phyloP scores from a whole-genome alignment of 1,140 invertebrate species.

The Potamilus streckersoni region DNA sequence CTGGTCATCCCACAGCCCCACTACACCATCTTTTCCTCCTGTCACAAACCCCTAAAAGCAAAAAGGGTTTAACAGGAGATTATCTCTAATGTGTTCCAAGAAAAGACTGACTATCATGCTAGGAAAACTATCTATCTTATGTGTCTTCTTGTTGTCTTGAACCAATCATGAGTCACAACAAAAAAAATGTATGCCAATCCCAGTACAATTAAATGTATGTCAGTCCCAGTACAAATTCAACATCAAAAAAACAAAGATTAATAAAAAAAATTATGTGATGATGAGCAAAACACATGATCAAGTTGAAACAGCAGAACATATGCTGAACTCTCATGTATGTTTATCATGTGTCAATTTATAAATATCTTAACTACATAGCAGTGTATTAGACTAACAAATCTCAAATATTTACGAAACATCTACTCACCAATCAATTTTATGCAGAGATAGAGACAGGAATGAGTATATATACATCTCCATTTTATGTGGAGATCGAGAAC shows the following conservation, averaged over 20 bases:
- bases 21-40: conserved; percentile 68
- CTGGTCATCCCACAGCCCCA: conserved; percentile 66
- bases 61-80: neutral
- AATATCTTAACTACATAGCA: too few species aligned
- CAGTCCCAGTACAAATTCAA: neutral
- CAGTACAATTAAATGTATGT: neutral
- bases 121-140: neutral
- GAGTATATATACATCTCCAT: too few species aligned
- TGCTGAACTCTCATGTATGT: too few species aligned
- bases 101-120: neutral
- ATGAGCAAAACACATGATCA: too few species aligned
- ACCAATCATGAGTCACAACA: neutral
- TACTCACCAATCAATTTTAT: too few species aligned
- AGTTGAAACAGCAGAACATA: too few species aligned
- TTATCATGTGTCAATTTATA: too few species aligned
- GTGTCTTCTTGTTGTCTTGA: neutral
- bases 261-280: too few species aligned
- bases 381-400: too few species aligned
- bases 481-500: too few species aligned
- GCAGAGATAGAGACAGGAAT: too few species aligned
- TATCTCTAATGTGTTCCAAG: neutral
- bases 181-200: neutral
- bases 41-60: conserved; percentile 66
- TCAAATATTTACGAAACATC: too few species aligned
- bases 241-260: neutral